Evolutionary conservation across 2,113 vertebrate genomes (phyloP), one percentile per base, ranked within the genome.

Genomic region (Platichthys flesus): DNA sequence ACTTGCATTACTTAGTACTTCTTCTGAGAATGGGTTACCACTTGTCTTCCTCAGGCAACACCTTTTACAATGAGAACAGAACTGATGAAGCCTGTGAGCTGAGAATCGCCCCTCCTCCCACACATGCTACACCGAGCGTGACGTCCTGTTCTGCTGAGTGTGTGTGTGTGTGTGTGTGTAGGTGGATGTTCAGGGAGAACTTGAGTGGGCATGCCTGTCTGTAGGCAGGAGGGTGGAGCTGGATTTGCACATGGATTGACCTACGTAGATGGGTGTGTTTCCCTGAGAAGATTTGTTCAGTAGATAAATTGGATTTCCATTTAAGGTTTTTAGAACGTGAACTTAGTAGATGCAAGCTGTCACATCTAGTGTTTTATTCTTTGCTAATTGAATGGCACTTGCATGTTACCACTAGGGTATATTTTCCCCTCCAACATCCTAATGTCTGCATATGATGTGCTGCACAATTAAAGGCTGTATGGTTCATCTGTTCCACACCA

Each of bases 61-160:
- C 60, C 64, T 77, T 15, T 77, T 15, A 69, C 67, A 77, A 67
- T 47, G 69, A 71, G 28, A 47, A 7, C 12, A 24, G 61, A 67
- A 14, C 40, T 51, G 70, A 40, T 67, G 37, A 78, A 7, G 8
- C 8, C 16, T 71, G 28, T 3, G 23, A 82, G 49, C 62, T 64
- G 77, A 87, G 71, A 79, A 76, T 74, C 37, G 9, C 77, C 77
- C 78, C n/a, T 15, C 20, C 75, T 13, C 81, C 74, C 80, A 83
- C 86, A 71, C 78, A 62, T 66, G 23, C 21, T 62, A 31, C 71
- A 58, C n/a, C 4, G 0, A 80, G 74, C 56, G 54, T 78, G 69
- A 74, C 61, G 21, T 12, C 24, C 73, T 18, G 7, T 67, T 86
- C 59, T 40, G n/a, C 72, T 18, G 67, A 55, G 60, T 51, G 47